A percentile compares a stretch with the other conserved stretches of the same genome.
These are phyloP conservation scores for Nemotelus pantherinus DNA, from an alignment of 2,888 invertebrate genomes.

Conservation along the genomic window DNA sequence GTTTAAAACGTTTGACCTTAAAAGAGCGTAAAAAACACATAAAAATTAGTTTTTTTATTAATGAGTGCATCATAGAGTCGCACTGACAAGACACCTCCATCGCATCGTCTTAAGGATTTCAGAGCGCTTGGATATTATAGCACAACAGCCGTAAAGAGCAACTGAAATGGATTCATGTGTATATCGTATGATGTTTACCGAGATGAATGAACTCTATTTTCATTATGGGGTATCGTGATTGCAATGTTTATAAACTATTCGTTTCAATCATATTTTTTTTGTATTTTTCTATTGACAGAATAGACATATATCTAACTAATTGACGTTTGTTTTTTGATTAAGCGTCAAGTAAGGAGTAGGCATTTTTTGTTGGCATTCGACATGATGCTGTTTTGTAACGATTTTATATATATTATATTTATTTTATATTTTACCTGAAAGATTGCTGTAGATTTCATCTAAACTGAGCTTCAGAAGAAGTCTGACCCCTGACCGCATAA, in stretches of 20 bases:
- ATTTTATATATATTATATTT: too few species aligned
- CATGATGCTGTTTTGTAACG: too few species aligned
- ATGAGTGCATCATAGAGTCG: constrained; percentile 10
- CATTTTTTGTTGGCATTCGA: too few species aligned
- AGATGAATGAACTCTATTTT: constrained; percentile 26
- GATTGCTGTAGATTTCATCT: too few species aligned
- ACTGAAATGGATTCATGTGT: background rate
- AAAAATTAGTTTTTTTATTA: constrained; percentile 36
- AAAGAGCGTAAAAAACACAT: constrained; percentile 35
- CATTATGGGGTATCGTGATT: background rate
- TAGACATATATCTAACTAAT: too few species aligned
- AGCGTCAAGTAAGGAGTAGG: too few species aligned
- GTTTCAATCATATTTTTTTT: background rate
- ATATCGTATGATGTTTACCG: background rate
- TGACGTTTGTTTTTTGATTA: too few species aligned
- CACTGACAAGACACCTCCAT: constrained; percentile 5
- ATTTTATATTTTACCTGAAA: too few species aligned
- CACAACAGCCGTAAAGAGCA: background rate
- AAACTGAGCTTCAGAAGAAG: too few species aligned
- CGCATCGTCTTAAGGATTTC: constrained; percentile 3
- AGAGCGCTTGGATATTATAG: background rate
- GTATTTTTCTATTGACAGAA: too few species aligned
- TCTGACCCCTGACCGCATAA: too few species aligned
- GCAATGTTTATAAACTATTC: background rate
- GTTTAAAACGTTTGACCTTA: constrained; percentile 43